Conservation (phyloP, 2,797 vertebrate genomes). For the Champsocephalus gunnari region DNA sequence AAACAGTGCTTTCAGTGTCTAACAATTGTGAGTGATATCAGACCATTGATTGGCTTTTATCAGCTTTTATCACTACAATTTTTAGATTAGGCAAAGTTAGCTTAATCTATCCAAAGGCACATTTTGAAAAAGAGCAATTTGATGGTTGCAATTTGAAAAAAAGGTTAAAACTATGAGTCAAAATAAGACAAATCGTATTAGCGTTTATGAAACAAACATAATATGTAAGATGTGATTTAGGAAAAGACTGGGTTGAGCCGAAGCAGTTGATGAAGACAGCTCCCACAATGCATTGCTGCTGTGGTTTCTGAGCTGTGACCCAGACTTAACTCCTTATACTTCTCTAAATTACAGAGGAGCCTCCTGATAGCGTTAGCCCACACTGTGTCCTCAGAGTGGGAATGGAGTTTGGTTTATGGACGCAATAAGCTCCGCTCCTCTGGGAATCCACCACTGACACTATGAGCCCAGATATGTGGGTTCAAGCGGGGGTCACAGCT, state of each 20-base stretch:
- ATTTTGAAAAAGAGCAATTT: too few relatives aligned
- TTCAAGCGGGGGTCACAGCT: conserved; percentile 49
- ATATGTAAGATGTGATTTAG: too few relatives aligned
- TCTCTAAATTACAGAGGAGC: conserved; percentile 20
- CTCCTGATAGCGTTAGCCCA: not conserved
- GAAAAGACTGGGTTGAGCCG: not conserved
- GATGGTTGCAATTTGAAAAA: too few relatives aligned
- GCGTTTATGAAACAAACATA: too few relatives aligned
- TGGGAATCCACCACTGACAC: conserved; percentile 7
- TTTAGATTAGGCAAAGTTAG: too few relatives aligned
- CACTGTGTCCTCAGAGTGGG: conserved; percentile 3
- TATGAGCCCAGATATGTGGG: conserved; percentile 18
- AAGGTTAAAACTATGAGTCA: too few relatives aligned
- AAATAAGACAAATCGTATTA: too few relatives aligned
- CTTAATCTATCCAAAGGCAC: too few relatives aligned
- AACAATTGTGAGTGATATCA: too few relatives aligned
- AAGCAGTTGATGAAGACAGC: conserved; percentile 2
- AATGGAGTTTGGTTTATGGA: not conserved
- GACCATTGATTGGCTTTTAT: too few relatives aligned
- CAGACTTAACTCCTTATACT: conserved; percentile 20
- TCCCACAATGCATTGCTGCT: conserved; percentile 4
- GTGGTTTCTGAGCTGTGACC: conserved; percentile 24
- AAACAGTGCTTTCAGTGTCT: not conserved
- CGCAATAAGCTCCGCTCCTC: not conserved
- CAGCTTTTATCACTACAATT: too few relatives aligned